phyloP scores from a whole-genome alignment of 2,888 invertebrate genomes.

The Petrophora chlorosata region DNA sequence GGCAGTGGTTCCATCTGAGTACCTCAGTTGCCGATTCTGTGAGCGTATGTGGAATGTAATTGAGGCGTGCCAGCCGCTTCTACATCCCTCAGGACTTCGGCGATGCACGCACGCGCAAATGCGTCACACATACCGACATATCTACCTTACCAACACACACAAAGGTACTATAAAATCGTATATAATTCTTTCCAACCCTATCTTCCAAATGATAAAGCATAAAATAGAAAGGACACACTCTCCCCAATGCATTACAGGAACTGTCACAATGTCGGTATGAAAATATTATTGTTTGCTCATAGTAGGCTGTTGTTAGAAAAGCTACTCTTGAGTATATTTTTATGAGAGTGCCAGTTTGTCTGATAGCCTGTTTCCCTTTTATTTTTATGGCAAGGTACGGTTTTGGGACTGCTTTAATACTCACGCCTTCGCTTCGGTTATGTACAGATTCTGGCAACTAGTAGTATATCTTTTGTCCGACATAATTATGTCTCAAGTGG shows the following conservation, averaged over 20 bases:
- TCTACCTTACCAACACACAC: constrained; percentile 22
- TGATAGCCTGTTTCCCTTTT: constrained; percentile 25
- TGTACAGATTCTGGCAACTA: too few species aligned
- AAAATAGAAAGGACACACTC: constrained; percentile 6
- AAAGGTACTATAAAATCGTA: neutral
- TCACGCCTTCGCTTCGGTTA: neutral
- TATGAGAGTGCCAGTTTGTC: constrained; percentile 28
- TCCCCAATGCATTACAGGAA: constrained; percentile 19
- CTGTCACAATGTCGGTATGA: constrained; percentile 27
- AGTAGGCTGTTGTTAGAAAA: constrained; percentile 20
- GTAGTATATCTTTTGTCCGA: too few species aligned
- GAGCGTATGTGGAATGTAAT: constrained; percentile 69
- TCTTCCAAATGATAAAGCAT: constrained; percentile 11
- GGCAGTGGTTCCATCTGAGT: constrained; percentile 50
- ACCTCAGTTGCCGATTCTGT: constrained; percentile 61
- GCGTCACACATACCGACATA: constrained; percentile 32
- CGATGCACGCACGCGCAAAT: constrained; percentile 49
- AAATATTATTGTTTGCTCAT: constrained; percentile 34
- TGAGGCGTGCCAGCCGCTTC: constrained; percentile 63
- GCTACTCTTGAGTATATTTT: constrained; percentile 25
- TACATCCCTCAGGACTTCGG: constrained; percentile 56
- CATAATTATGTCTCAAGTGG: too few species aligned
- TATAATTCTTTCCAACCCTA: constrained; percentile 16
- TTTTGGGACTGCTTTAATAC: constrained; percentile 17
- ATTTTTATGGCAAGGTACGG: constrained; percentile 23